Conservation (phyloP, 2,797 vertebrate species). For the Xiphophorus birchmanni region DNA sequence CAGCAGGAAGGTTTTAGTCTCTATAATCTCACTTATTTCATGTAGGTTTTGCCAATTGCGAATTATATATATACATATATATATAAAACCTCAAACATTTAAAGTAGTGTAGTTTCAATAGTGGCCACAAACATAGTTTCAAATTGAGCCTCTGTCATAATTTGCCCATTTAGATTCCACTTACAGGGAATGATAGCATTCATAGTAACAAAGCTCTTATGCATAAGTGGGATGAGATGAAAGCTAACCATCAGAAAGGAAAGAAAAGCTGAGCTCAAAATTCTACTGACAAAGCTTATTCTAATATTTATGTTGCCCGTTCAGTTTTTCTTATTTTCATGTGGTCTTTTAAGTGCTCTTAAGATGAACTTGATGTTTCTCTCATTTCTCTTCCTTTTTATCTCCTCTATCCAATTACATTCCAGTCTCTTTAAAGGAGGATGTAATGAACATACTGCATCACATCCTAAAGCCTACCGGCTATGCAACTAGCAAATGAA, state of each 20-base stretch:
- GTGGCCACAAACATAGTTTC: slow-evolving; percentile 18
- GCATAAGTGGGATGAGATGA: slow-evolving; percentile 13
- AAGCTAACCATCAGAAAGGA: slow-evolving; percentile 1
- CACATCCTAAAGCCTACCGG: background rate
- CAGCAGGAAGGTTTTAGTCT: background rate
- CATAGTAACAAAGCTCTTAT: slow-evolving; percentile 1
- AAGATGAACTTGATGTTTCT: background rate
- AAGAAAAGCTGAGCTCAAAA: background rate
- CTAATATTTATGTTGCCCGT: background rate
- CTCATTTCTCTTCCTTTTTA: background rate
- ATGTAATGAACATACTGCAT: background rate
- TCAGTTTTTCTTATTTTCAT: background rate
- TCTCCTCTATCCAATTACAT: background rate
- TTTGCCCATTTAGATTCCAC: slow-evolving; percentile 30
- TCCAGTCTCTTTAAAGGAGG: background rate
- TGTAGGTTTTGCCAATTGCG: background rate
- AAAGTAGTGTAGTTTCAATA: background rate
- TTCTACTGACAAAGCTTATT: background rate
- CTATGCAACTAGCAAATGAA: background rate
- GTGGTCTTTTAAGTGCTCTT: background rate
- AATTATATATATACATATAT: background rate
- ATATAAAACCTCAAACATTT: slow-evolving; percentile 1
- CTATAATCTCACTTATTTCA: background rate
- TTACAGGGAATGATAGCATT: slow-evolving; percentile 23
- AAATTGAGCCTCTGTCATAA: slow-evolving; percentile 14